Base-by-base conservation (phyloP, 1,140 invertebrate genomes). In the Cephus cinctus region DNA sequence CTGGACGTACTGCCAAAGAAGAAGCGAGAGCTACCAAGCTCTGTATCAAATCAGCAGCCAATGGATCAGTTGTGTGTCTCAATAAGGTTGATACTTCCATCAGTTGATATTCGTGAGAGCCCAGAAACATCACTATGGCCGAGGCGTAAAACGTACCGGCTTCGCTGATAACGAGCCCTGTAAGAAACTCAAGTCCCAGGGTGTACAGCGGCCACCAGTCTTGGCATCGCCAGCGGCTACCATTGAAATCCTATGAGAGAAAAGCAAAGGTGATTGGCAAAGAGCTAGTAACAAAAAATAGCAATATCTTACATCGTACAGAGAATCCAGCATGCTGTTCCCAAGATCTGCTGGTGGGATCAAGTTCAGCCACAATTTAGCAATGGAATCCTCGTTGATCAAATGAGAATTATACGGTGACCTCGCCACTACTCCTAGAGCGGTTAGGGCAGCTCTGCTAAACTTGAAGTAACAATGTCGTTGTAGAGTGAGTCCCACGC, bases 171-270 rank as follows among this genome's bases (percentile, higher is more conserved):
- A 73, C 57, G 5, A 77, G 30, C 5, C 71, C 69, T 22, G 56
- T 72, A 0, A 76, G 15, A 36, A 76, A 72, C 44, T 77, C 75
- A 2, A 77, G 44, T 2, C 72, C 73, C 1, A 67, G 56, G 2
- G 73, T 71, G 12, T 77, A 77, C 12, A 77, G 38, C 0, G 67
- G 61, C 73, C 73, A 77, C 75, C 75, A 77, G 30, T 76, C 73
- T 34, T 74, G 70, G 46, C 73, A 77, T 6, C 65, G 63, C 75
- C 75, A 76, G 4, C 59, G 57, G 31, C 57, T 63, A 27, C 51
- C 54, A 11, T 55, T 52, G 20, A 43, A 52, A 44, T 70, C 61
- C 61, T 67, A 32, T 2, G 30, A 50, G 38, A 20, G 8, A 49
- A 41, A 40, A 46, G n/a, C 19, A 21, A 45, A n/a, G 21, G 16